These are phyloP conservation scores for Dufourea novaeangliae DNA, from an alignment of 1,140 invertebrate species.

Conservation along the genomic window DNA sequence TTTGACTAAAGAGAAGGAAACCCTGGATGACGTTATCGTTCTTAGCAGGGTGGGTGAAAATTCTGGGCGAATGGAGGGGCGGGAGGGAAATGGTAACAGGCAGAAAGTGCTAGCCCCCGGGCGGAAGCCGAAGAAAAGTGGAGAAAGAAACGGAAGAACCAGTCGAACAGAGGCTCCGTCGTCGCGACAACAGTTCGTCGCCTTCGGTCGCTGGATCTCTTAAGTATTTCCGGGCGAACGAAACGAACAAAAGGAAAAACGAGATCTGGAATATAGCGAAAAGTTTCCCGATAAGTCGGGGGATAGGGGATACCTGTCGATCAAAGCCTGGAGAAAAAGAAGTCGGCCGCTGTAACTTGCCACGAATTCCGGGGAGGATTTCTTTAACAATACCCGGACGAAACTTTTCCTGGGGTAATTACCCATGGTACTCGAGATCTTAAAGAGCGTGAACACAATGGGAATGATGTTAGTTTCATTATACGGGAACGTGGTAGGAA, in stretches of 20 bases:
- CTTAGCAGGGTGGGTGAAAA: not conserved
- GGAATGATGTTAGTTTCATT: slow-evolving; percentile 16
- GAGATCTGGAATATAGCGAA: not conserved
- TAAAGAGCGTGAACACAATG: not conserved
- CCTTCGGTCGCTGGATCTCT: not conserved
- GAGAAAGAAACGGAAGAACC: not conserved
- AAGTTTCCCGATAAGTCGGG: not conserved
- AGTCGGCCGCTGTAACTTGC: not conserved
- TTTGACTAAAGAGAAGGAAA: not conserved
- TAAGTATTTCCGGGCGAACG: not conserved
- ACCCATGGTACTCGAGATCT: not conserved
- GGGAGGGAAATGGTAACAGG: not conserved
- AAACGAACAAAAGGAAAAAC: slow-evolving; percentile 1
- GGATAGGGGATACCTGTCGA: not conserved
- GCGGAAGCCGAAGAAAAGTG: not conserved
- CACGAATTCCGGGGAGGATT: not conserved
- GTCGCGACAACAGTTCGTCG: not conserved
- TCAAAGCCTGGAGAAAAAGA: not conserved
- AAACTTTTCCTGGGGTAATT: slow-evolving; percentile 4
- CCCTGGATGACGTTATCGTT: not conserved
- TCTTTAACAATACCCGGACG: slow-evolving; percentile 13
- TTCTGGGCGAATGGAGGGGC: not conserved
- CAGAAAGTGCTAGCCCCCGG: not conserved
- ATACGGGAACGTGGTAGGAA: slow-evolving; percentile 21
- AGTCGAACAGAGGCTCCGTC: not conserved